Percentiles rank a stretch among this genome's conserved stretches.
Conservation (phyloP, 1,140 invertebrate species). For the Papilio aristodemus region DNA sequence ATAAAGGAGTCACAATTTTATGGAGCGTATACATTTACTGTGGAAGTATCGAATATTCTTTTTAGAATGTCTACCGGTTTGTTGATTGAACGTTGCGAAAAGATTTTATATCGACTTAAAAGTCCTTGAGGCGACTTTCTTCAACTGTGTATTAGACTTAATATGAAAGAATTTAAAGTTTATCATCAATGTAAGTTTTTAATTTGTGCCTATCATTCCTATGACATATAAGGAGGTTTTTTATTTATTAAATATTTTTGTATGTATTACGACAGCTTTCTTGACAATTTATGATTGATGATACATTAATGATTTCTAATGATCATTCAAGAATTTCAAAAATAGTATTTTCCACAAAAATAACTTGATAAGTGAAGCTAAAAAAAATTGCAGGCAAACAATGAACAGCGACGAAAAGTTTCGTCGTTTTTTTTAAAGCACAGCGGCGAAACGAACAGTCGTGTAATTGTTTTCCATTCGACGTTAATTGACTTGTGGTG, state of each 20-base stretch:
- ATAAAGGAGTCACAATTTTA: slow-evolving; percentile 38
- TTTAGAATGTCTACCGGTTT: slow-evolving; percentile 14
- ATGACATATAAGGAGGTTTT: too few relatives aligned
- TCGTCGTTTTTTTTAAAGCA: slow-evolving; percentile 14
- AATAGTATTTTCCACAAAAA: too few relatives aligned
- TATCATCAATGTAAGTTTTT: too few relatives aligned
- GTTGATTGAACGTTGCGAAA: slow-evolving; percentile 1
- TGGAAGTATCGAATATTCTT: slow-evolving; percentile 15
- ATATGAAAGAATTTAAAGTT: neutral
- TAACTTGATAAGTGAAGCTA: too few relatives aligned
- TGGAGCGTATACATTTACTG: slow-evolving; percentile 37
- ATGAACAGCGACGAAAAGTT: slow-evolving; percentile 2
- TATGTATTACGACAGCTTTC: too few relatives aligned
- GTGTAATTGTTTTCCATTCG: slow-evolving; percentile 56
- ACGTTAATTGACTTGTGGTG: slow-evolving; percentile 55
- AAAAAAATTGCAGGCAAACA: too few relatives aligned
- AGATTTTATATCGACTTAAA: neutral
- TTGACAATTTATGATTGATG: too few relatives aligned
- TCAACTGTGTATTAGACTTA: neutral
- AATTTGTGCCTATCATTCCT: too few relatives aligned
- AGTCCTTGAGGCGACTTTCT: neutral
- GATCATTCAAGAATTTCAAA: too few relatives aligned
- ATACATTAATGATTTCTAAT: too few relatives aligned
- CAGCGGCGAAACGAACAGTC: slow-evolving; percentile 45
- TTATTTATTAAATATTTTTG: too few relatives aligned